Base-by-base conservation (phyloP, 2,113 vertebrate species). In the Nothocercus julius region DNA sequence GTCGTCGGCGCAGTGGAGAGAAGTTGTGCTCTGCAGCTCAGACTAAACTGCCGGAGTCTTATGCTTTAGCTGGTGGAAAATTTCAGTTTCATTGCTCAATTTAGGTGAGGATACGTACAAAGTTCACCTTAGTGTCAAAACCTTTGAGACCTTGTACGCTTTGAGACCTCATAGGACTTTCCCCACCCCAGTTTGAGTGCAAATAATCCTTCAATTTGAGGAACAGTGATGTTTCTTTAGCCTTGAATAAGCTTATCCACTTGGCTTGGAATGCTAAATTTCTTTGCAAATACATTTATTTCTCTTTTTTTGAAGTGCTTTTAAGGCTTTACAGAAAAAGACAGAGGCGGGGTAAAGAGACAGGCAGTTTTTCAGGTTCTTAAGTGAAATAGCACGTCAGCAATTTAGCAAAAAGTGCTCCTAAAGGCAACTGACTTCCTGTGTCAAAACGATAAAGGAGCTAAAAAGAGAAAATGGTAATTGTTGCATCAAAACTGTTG, bases 381-480 rank as follows among this genome's bases (percentile, higher is more conserved):
- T 62, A 40, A 85, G 89, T 0, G 5, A 84, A 84, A 92, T 45
- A 68, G 32, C 19, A 4, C 58, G 56, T 32, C 83, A 93, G 54
- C 70, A 89, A 36, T 87, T 92, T 89, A 90, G 45, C 53, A 75
- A 64, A 94, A 89, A 58, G 54, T 70, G 54, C 36, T 94, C 54
- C 87, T 82, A 77, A 81, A 89, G 87, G 83, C 83, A 95, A 32
- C 44, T 82, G 85, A 62, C 87, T 93, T 90, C 62, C 75, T 56
- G 49, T 94, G 96, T 97, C 98, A 97, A 87, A 94, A 90, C 78
- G 91, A 96, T 96, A 73, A 93, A 96, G 94, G 73, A 94, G 89
- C 96, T 66, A 85, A 53, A 90, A 97, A 94, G 97, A 96, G 93
- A 96, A 97, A 96, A 94, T 97, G 59, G 24, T 97, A 97, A 96